Base-by-base conservation (phyloP, 2,888 invertebrate genomes). In the Tachina fera region DNA sequence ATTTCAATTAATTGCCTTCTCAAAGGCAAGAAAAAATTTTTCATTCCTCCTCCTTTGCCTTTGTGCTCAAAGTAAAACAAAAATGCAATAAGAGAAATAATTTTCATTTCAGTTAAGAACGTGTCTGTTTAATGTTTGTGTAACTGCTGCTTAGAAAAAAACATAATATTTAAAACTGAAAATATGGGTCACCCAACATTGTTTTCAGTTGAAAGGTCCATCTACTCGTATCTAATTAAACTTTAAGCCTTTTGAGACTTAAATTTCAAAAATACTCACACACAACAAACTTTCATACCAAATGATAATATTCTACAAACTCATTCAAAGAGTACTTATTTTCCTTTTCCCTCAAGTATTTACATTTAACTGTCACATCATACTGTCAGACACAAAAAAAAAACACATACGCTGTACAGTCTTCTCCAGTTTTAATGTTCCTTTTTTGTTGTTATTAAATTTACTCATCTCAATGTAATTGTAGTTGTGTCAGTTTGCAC, bases 341-440 rank as follows among this genome's bases (percentile, higher is more conserved):
- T 14, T 47, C 14, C 13, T 47, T 47, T 47, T 47, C 47, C 31
- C 31, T 13, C 47, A 47, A 47, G 47, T 14, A 47, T 47, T n/a
- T 47, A 31, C 31, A 47, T 47, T 47, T 13, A 14, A 13, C 47
- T 47, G 47, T 47, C 47, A 10, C 14, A 43, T 43, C 67, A 67
- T 58, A 72, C 43, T 58, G 45, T 70, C 70, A 47, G 41, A 70
- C 75, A 70, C 47, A 70, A 76, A 47, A 31, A 31, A 5, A 5
- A 31, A 31, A 31, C 31, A 31, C 6, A 31, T 6, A 31, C 31
- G 6, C 31, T 31, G 31, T 31, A 31, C 5, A 31, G 6, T 6
- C 6, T 31, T 31, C 31, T 31, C 31, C 31, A 31, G 6, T 31
- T 31, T 31, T 31, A 31, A 31, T 31, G 31, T 31, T 31, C 6